Percentiles rank a stretch among this genome's conserved stretches.
phyloP scores from a whole-genome alignment of 2,797 vertebrate genomes.

The Malurus splendens region DNA sequence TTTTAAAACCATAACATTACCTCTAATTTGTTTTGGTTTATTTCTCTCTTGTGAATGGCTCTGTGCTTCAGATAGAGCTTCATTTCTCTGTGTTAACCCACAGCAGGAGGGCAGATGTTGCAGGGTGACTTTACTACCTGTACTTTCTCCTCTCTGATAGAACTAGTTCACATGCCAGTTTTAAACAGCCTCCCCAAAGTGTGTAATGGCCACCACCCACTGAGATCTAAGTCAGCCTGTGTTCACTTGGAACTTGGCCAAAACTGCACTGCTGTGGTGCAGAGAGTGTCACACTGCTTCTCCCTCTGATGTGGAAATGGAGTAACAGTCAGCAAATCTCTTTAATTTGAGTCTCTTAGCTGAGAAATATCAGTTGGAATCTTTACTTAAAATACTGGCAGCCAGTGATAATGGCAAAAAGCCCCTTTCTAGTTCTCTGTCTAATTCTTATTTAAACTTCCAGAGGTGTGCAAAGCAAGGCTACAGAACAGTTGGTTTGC shows the following conservation, averaged over 20 bases:
- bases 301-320: constrained; percentile 67
- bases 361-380: background rate
- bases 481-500: background rate
- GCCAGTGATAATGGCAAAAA: background rate
- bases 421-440: background rate
- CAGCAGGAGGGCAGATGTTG: constrained; percentile 71
- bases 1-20: constrained; percentile 70
- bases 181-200: constrained; percentile 67
- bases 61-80: constrained; percentile 43
- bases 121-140: constrained; percentile 70
- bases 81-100: constrained; percentile 65
- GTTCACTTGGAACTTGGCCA: constrained; percentile 66
- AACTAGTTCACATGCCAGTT: constrained; percentile 69
- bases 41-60: constrained; percentile 59
- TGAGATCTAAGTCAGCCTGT: constrained; percentile 69
- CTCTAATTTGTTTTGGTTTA: constrained; percentile 71
- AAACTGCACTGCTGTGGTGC: constrained; percentile 59
- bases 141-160: constrained; percentile 64
- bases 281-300: constrained; percentile 55
- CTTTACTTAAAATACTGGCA: constrained; percentile 32
- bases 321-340: constrained; percentile 63
- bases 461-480: background rate
- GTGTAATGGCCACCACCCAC: constrained; percentile 64
- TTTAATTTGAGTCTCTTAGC: constrained; percentile 50
- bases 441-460: constrained; percentile 33